Evolutionary conservation across 1,140 invertebrate species (phyloP), one percentile per base, ranked within the genome.

Genomic region (Drosophila nikananu): DNA sequence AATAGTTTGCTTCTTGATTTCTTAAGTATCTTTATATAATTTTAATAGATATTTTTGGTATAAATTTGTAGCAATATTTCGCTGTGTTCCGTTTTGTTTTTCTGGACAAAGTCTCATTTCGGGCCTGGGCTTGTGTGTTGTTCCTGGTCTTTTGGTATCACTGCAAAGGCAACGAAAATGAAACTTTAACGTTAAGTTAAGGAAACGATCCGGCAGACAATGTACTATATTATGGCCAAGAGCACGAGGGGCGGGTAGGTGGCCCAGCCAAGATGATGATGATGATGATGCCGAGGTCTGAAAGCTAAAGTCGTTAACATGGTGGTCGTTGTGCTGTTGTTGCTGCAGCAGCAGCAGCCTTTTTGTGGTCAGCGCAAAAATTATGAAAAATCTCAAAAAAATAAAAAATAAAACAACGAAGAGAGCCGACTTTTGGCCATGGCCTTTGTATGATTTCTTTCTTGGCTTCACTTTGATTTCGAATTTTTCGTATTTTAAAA

Each of bases 321-420:
- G 84, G 74, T 68, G 64, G 80, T 68, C 48, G 68, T 66, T 79
- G 67, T 79, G 67, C 27, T 58, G 52, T 60, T 54, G 44, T 39
- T 72, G 48, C 13, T 35, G 51, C n/a, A 21, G 51, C 19, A 30
- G 27, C 51, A 21, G 60, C 60, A 63, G 81, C 68, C 64, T 89
- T 78, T 81, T 87, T 87, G 84, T 87, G 84, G 84, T 87, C 86
- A 81, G 77, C 75, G 81, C 84, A 87, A 90, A 87, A 89, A 89
- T 89, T 89, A 89, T 89, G 84, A 89, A 89, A 89, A 89, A 73
- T 73, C 70, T 89, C 84, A 61, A 89, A 90, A 90, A 81, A 59
- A 27, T 19, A 32, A 32, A 30, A 30, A 32, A 32, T 7, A 32
- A 32, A 19, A 32, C 19, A 37, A 23, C 30, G 48, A 68, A 25